Percentiles rank a stretch among this genome's conserved stretches.
Evolutionary conservation across 2,888 invertebrate species (phyloP).

Genomic region (Cheilosia variabilis): DNA sequence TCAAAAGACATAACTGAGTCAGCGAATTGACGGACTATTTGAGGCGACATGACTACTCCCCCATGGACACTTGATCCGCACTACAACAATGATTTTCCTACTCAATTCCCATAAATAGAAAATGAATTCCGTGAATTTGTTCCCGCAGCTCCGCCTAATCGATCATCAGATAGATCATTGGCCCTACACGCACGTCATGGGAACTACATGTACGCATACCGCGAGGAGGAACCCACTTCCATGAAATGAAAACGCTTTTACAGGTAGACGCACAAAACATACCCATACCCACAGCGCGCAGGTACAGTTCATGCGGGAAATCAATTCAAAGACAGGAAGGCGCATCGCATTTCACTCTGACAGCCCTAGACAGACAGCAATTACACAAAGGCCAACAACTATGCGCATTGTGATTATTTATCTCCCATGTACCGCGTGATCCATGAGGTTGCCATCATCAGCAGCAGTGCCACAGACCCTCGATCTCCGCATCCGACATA

Average conservation of each 20-base stretch:
- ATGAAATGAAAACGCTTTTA: slow-evolving; percentile 16
- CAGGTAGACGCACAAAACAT: slow-evolving; percentile 25
- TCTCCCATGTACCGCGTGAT: slow-evolving; percentile 34
- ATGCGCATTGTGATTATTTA: slow-evolving; percentile 64
- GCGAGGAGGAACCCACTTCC: not conserved
- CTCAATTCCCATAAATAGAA: slow-evolving; percentile 20
- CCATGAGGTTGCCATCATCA: slow-evolving; percentile 5
- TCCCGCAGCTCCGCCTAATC: slow-evolving; percentile 47
- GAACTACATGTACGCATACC: slow-evolving; percentile 15
- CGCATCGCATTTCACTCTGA: slow-evolving; percentile 64
- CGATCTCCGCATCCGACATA: slow-evolving; percentile 15
- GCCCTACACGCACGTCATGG: slow-evolving; percentile 30
- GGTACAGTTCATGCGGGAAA: slow-evolving; percentile 47
- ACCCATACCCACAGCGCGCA: not conserved
- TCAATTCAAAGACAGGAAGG: slow-evolving; percentile 61
- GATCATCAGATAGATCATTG: slow-evolving; percentile 53
- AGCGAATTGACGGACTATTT: not conserved
- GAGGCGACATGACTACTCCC: slow-evolving; percentile 5
- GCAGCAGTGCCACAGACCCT: slow-evolving; percentile 13
- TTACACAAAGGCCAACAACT: slow-evolving; percentile 60
- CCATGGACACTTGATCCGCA: slow-evolving; percentile 31
- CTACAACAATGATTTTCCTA: slow-evolving; percentile 17
- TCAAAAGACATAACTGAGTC: not conserved
- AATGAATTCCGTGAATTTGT: slow-evolving; percentile 49
- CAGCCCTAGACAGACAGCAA: slow-evolving; percentile 50